These are phyloP conservation scores for Cygnus olor DNA, from an alignment of 2,797 vertebrate species.

Conservation along the genomic window DNA sequence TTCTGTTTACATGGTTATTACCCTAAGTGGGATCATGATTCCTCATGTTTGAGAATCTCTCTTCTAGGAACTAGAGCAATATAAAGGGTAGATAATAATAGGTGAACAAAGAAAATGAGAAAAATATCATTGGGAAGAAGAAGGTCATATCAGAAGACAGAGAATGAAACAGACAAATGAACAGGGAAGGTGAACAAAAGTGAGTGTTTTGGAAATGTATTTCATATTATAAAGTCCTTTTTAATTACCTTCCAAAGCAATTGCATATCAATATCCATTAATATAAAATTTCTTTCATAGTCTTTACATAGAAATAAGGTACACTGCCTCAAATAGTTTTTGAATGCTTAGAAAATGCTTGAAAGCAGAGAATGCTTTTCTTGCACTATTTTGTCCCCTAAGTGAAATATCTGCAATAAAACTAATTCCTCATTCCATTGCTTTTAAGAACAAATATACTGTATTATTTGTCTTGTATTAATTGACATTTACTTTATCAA, in stretches of 20 bases:
- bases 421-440: not conserved
- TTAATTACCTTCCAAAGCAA: not conserved
- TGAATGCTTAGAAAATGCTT: too few species aligned
- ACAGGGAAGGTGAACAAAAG: not conserved
- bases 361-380: not conserved
- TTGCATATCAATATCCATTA: not conserved
- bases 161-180: not conserved
- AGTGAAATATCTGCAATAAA: not conserved
- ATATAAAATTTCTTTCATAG: not conserved
- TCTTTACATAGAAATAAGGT: not conserved
- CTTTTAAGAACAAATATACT: not conserved
- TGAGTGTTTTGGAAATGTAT: not conserved
- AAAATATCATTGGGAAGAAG: not conserved
- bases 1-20: not conserved
- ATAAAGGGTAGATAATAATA: not conserved
- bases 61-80: not conserved
- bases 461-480: not conserved
- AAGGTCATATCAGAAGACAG: not conserved
- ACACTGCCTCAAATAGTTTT: not conserved
- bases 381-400: not conserved
- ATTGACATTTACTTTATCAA: not conserved
- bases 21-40: not conserved
- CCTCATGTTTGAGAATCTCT: not conserved
- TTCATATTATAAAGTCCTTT: not conserved
- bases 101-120: not conserved